Conservation (phyloP, 1,140 invertebrate genomes). For the Ptiloglossa arizonensis region DNA sequence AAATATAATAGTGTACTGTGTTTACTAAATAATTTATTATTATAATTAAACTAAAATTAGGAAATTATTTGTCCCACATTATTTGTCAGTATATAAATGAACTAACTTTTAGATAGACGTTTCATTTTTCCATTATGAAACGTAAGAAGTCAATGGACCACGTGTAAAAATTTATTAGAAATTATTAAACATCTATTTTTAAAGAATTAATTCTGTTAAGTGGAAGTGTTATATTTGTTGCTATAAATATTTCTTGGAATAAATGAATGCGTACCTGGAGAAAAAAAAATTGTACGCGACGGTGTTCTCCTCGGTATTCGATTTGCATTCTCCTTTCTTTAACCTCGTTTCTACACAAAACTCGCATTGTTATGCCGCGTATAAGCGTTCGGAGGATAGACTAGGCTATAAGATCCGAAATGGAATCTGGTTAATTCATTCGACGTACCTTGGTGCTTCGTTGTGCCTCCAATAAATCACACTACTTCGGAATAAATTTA, state of each 20-base stretch:
- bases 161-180: background rate
- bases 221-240: background rate
- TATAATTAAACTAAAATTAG: no score
- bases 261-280: background rate
- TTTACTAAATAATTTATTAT: no score
- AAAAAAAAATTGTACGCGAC: slow-evolving; percentile 15
- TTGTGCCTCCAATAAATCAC: slow-evolving; percentile 40
- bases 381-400: slow-evolving; percentile 29
- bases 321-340: slow-evolving; percentile 56
- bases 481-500: slow-evolving; percentile 19
- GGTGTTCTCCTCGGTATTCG: slow-evolving; percentile 42
- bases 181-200: no score
- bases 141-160: no score
- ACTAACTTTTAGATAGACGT: no score
- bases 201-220: background rate
- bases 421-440: slow-evolving; percentile 51
- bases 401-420: slow-evolving; percentile 35
- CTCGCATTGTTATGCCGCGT: slow-evolving; percentile 59
- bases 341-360: slow-evolving; percentile 61
- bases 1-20: no score
- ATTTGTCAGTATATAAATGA: no score
- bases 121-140: no score
- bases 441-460: slow-evolving; percentile 14
- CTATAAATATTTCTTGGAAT: background rate
- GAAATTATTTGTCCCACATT: no score